Base-by-base conservation (phyloP, 2,888 invertebrate genomes). In the Pseudococcus longispinus region DNA sequence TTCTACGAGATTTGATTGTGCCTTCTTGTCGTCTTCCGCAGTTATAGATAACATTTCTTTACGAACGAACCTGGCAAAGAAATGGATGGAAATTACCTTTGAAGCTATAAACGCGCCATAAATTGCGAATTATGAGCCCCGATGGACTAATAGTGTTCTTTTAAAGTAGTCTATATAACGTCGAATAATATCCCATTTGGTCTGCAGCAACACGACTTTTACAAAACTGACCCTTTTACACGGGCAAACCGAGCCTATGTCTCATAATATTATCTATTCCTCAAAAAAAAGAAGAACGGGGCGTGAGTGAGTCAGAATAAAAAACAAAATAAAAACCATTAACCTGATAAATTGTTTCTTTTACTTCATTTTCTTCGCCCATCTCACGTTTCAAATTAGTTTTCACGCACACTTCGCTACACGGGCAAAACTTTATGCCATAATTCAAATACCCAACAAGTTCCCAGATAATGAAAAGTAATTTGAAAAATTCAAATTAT, bases 71-170 rank as follows among this genome's bases (percentile, higher is more conserved):
- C 86, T 80, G 86, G 86, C 86, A 80, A 74, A 86, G 86, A 86
- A 86, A 86, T 86, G 86, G 86, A 74, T 86, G 86, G 80, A 86
- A 86, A 86, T 86, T 86, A 86, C 80, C 86, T 86, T 86, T 86
- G 77, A 86, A 86, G 86, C 86, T 77, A 86, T 86, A 86, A 86
- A 86, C 86, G 86, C 86, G 80, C 86, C 86, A 86, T 86, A 86
- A 86, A 86, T 86, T 86, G 51, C 86, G 86, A 86, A 86, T 86
- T 86, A 86, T 86, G 86, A 86, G 86, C 86, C 86, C 86, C 86
- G 86, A 86, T 86, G 86, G 86, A 80, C 74, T 86, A 86, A 86
- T 86, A 86, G 86, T 80, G 86, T 86, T 86, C 86, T 86, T 86
- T 80, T 77, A 86, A 86, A 86, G 80, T 86, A 86, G 86, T 86